A percentile compares a stretch with the other conserved stretches of the same genome.
These are phyloP conservation scores for Euphydryas editha DNA, from an alignment of 2,888 invertebrate genomes.

Conservation along the genomic window DNA sequence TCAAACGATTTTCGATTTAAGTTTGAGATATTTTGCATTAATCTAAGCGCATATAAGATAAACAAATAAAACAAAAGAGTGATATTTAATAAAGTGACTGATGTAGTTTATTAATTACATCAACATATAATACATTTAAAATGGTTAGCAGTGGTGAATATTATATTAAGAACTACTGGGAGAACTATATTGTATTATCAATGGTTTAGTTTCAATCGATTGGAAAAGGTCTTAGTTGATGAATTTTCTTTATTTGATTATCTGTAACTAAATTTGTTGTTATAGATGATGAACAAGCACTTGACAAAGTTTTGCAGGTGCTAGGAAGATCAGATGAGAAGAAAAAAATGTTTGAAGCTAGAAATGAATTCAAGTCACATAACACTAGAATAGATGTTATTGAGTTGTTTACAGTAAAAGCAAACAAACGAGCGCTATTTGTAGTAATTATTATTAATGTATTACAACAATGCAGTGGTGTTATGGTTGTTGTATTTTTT, in stretches of 20 bases:
- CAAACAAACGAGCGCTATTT: conserved; percentile 55
- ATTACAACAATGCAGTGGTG: conserved; percentile 40
- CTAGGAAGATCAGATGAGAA: conserved; percentile 56
- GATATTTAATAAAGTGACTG: no score
- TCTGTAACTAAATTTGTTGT: conserved; percentile 18
- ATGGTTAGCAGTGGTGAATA: no score
- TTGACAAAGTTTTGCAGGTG: conserved; percentile 45
- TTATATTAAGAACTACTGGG: no score
- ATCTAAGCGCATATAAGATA: background rate
- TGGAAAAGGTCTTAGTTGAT: background rate
- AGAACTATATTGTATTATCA: no score
- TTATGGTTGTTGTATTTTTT: conserved; percentile 34
- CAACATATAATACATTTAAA: no score
- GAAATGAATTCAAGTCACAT: conserved; percentile 40
- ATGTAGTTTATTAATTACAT: no score
- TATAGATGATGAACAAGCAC: conserved; percentile 51
- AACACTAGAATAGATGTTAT: conserved; percentile 45
- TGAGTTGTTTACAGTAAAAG: conserved; percentile 52
- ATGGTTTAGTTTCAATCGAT: no score
- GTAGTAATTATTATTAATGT: conserved; percentile 52
- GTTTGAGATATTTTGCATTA: background rate
- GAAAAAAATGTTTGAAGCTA: conserved; percentile 44
- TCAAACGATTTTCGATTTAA: no score
- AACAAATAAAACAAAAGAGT: no score
- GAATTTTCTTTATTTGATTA: background rate